phyloP scores from a whole-genome alignment of 1,140 invertebrate genomes.

The Sminthurinus signatus region DNA sequence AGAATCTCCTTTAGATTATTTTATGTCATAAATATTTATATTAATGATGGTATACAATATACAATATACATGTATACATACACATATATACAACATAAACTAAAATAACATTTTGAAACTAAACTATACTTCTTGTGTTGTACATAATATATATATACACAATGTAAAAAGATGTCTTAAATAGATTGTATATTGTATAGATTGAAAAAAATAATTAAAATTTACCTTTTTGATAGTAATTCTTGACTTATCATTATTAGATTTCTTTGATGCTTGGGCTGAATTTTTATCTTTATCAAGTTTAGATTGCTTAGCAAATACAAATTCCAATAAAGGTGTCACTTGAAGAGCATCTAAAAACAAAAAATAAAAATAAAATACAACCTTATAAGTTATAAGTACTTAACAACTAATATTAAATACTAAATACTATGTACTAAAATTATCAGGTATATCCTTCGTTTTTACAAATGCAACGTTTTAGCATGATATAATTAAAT shows the following conservation, averaged over 20 bases:
- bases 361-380: slow-evolving; percentile 15
- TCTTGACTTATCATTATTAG: not conserved
- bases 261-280: slow-evolving; percentile 1
- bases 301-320: not conserved
- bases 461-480: too few species aligned
- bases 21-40: too few species aligned
- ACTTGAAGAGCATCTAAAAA: slow-evolving; percentile 25
- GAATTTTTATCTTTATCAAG: slow-evolving; percentile 3
- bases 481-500: not conserved
- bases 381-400: slow-evolving; percentile 22
- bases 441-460: too few species aligned
- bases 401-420: not conserved
- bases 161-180: too few species aligned
- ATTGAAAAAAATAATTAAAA: not conserved
- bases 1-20: too few species aligned
- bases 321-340: slow-evolving; percentile 22
- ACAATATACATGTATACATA: too few species aligned
- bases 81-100: too few species aligned
- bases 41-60: too few species aligned
- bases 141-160: too few species aligned
- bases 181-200: slow-evolving; percentile 6
- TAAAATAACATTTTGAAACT: too few species aligned
- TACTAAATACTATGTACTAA: too few species aligned
- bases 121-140: too few species aligned
- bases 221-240: slow-evolving; percentile 6